Conservation (phyloP, 2,113 vertebrate species). For the Rhinogobius similis region DNA sequence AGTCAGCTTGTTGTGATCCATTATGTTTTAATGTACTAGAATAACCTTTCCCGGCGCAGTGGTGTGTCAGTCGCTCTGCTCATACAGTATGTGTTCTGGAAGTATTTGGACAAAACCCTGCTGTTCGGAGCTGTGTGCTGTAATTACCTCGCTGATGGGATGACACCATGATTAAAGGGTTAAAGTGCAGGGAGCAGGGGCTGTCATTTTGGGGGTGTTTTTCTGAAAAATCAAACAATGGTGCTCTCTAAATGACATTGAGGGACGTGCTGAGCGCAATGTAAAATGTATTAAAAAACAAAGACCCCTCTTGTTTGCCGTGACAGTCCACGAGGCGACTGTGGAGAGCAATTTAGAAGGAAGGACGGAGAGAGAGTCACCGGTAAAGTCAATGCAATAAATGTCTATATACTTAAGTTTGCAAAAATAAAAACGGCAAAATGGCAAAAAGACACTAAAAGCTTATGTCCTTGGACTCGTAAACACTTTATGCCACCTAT, state of each 20-base stretch:
- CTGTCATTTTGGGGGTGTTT: slow-evolving; percentile 50
- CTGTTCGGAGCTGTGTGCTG: slow-evolving; percentile 44
- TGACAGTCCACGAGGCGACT: slow-evolving; percentile 24
- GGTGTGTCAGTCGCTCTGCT: neutral
- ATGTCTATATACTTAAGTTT: slow-evolving; percentile 10
- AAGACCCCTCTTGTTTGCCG: slow-evolving; percentile 23
- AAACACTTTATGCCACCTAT: too few species aligned
- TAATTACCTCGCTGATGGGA: slow-evolving; percentile 48
- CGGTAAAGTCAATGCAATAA: slow-evolving; percentile 57
- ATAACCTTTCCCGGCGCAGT: neutral
- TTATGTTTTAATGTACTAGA: neutral
- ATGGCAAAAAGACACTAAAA: neutral
- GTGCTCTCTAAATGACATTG: slow-evolving; percentile 29
- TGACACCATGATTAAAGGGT: slow-evolving; percentile 54
- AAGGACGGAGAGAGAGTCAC: slow-evolving; percentile 41
- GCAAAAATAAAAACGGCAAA: neutral
- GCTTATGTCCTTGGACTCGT: too few species aligned
- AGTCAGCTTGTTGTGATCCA: neutral
- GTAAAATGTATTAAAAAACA: slow-evolving; percentile 25
- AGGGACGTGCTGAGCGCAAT: slow-evolving; percentile 21
- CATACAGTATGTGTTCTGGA: neutral
- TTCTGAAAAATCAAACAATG: slow-evolving; percentile 39
- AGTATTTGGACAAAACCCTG: slow-evolving; percentile 40
- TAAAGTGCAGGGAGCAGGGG: slow-evolving; percentile 43
- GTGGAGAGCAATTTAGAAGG: slow-evolving; percentile 28